A percentile compares a stretch with the other conserved stretches of the same genome.
These are phyloP conservation scores for Anolis apletophallus DNA, from an alignment of 2,797 vertebrate genomes.

Conservation along the genomic window DNA sequence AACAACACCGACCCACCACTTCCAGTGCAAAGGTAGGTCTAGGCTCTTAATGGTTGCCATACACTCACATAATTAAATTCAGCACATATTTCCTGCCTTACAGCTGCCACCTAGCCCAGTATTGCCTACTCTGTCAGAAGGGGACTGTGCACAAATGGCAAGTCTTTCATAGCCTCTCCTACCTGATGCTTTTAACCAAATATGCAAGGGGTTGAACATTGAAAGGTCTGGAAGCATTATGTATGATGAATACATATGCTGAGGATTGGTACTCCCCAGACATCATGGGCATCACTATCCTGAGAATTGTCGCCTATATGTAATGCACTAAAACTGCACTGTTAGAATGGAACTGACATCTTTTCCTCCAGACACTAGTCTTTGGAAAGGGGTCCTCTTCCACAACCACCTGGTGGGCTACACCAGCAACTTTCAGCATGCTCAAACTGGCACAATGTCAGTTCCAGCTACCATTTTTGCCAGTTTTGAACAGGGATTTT, in stretches of 20 bases:
- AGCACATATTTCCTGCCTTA: neutral
- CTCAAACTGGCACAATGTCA: too few species aligned
- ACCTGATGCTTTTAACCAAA: neutral
- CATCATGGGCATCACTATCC: too few species aligned
- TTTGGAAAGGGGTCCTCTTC: neutral
- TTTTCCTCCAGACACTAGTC: neutral
- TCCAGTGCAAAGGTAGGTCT: constrained; percentile 93
- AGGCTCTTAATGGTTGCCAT: neutral
- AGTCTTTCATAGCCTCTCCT: neutral
- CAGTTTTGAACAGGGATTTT: too few species aligned
- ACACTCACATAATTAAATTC: neutral
- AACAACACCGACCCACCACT: constrained; percentile 93
- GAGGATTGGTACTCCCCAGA: neutral
- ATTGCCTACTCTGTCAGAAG: neutral
- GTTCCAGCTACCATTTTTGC: too few species aligned
- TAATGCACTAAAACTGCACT: neutral
- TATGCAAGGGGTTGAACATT: neutral
- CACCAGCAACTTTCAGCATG: too few species aligned
- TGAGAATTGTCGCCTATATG: neutral
- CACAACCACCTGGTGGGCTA: too few species aligned
- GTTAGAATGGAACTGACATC: neutral
- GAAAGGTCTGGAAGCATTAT: neutral
- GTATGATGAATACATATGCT: too few species aligned
- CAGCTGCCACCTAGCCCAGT: neutral
- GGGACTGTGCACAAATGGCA: neutral